These are phyloP conservation scores for Drosophila tristis DNA, from an alignment of 1,140 invertebrate species.

Conservation along the genomic window DNA sequence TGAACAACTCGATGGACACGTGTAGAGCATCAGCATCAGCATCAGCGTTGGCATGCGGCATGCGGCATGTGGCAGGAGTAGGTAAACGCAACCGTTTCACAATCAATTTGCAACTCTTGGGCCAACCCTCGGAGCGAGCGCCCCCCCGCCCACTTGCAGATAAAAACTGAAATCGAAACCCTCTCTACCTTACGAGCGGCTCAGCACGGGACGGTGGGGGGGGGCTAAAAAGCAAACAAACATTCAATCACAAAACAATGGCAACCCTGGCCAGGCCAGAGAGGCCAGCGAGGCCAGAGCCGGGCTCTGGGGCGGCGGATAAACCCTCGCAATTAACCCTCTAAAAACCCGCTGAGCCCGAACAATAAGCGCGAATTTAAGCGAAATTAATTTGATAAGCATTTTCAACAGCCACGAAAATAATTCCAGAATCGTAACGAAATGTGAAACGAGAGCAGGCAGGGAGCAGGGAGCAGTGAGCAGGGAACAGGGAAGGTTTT, in stretches of 20 bases:
- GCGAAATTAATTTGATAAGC: slow-evolving; percentile 83
- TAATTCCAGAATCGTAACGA: slow-evolving; percentile 4
- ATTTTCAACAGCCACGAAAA: slow-evolving; percentile 51
- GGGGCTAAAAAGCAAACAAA: slow-evolving; percentile 47
- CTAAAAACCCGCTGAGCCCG: slow-evolving; percentile 48
- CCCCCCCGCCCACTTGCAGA: too few species aligned
- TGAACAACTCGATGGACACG: slow-evolving; percentile 77
- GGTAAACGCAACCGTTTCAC: slow-evolving; percentile 41
- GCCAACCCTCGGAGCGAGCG: slow-evolving; percentile 51
- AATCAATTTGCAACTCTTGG: slow-evolving; percentile 53
- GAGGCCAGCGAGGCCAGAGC: too few species aligned
- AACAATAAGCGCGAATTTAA: slow-evolving; percentile 79
- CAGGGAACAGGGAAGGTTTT: slow-evolving; percentile 24
- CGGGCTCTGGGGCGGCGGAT: background rate
- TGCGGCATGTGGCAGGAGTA: background rate
- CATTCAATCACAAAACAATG: slow-evolving; percentile 54
- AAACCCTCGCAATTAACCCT: slow-evolving; percentile 78
- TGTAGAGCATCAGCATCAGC: slow-evolving; percentile 33
- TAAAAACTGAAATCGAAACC: slow-evolving; percentile 28
- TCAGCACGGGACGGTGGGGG: too few species aligned
- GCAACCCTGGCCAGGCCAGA: background rate
- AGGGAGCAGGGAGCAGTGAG: too few species aligned
- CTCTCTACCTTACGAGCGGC: slow-evolving; percentile 30
- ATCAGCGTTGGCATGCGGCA: background rate
- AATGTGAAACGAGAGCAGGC: slow-evolving; percentile 7